Evolutionary conservation across 2,888 invertebrate species (phyloP), one percentile per base, ranked within the genome.

Genomic region (Autographa pulchrina): DNA sequence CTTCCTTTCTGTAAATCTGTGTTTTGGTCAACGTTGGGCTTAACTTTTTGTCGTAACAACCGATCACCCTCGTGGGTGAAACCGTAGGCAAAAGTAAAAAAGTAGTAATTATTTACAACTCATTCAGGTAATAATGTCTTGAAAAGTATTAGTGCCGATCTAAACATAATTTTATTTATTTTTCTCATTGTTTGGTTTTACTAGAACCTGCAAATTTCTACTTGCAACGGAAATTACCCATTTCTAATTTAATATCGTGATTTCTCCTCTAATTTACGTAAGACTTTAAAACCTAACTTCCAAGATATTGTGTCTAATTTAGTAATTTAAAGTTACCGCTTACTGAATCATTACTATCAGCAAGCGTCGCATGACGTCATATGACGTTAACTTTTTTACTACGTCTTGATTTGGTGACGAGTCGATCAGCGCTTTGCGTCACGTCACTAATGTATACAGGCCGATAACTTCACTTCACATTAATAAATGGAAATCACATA

Each of bases 321-420:
- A 25, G 9, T 20, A 20, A 56, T 56, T 56, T 56, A 56, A 56
- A 56, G 54, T 56, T 56, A 56, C 54, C 54, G 54, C 54, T 13
- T 20, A 56, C 25, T 56, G 25, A 56, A 56, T 56, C 13, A 56
- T 25, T 48, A 16, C 43, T 16, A n/a, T 48, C 25, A 85, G 48
- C 62, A 62, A 78, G 90, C 90, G 87, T 90, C 88, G 78, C 78
- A 80, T 92, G 92, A 92, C 92, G 92, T 91, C 88, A 91, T 73
- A 18, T 82, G 81, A 81, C 82, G 73, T 82, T 66, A 69, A 65
- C 54, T 32, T 72, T 74, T 77, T 70, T 82, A 62, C 80, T 82
- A 78, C 82, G 82, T 59, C 61, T 66, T 70, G n/a, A 38, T 71
- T 60, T 69, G 68, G 62, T 56, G 59, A 61, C 52, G 20, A 72